Evolutionary conservation across 2,888 invertebrate species (phyloP), one percentile per base, ranked within the genome.

Genomic region (Hirudinaria manillensis): DNA sequence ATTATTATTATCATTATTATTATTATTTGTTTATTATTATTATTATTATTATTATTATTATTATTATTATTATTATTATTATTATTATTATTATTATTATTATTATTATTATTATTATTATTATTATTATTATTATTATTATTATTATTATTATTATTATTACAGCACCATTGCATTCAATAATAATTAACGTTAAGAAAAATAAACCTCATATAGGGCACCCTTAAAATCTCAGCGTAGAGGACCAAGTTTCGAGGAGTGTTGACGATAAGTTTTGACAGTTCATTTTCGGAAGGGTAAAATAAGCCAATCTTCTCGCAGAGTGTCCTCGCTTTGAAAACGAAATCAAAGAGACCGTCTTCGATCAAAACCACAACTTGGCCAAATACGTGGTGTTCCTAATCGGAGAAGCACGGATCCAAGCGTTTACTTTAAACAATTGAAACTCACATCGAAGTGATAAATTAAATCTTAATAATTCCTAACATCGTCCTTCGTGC

Each of bases 331-430:
- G 72, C 38, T 56, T 56, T 72, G 72, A 72, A 72, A 19, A 72
- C 55, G 29, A 56, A 72, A 19, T 72, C 72, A 56, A 29, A 72
- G 7, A 72, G 45, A 7, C 72, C 72, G n/a, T 72, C 72, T 13
- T 72, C 72, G n/a, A 72, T 34, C 56, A 72, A 29, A 21, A 72
- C 72, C 29, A 72, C 55, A 21, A 72, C 72, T 56, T 72, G 72
- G 16, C 72, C 72, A 27, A 29, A 72, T 1, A 72, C 72, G 53
- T 72, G 56, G 36, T 56, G n/a, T 29, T 72, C 72, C 72, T 72
- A 13, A 36, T 19, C 21, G 32, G 32, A 13, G 4, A 32, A 21
- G 10, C 55, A 16, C 16, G 16, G 16, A 16, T 16, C 6, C 29
- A 24, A 56, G 3, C 27, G 27, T 7, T 53, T 16, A 53, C 13